phyloP scores from a whole-genome alignment of 1,140 invertebrate species.

The Drosophila equinoxialis region DNA sequence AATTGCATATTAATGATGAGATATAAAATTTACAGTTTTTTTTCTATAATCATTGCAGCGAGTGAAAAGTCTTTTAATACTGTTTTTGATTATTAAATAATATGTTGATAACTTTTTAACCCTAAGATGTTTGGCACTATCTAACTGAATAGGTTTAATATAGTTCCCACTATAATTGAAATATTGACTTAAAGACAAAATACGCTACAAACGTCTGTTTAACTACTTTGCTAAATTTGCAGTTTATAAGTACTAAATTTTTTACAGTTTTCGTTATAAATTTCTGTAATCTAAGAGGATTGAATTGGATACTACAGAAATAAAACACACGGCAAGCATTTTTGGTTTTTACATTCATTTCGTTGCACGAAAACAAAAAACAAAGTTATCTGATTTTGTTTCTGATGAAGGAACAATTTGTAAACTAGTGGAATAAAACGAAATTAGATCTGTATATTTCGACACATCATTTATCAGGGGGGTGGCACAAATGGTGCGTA shows the following conservation, averaged over 20 bases:
- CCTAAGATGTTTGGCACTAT: too few species aligned
- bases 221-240: too few species aligned
- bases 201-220: too few species aligned
- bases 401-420: background rate
- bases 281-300: too few species aligned
- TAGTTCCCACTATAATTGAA: too few species aligned
- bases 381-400: too few species aligned
- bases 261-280: too few species aligned
- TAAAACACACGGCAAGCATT: background rate
- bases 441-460: background rate
- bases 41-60: background rate
- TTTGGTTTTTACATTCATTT: background rate
- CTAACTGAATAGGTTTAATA: too few species aligned
- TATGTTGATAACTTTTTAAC: background rate
- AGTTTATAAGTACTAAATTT: too few species aligned
- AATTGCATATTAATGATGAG: background rate
- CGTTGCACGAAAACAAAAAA: too few species aligned
- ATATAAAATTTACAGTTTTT: background rate
- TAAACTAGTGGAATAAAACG: background rate
- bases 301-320: background rate
- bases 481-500: background rate
- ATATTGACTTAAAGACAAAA: too few species aligned
- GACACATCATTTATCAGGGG: background rate
- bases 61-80: background rate
- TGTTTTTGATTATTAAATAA: background rate